A percentile compares a stretch with the other conserved stretches of the same genome.
These are phyloP conservation scores for Macrochelys suwanniensis DNA, from an alignment of 2,797 vertebrate genomes.

Conservation along the genomic window DNA sequence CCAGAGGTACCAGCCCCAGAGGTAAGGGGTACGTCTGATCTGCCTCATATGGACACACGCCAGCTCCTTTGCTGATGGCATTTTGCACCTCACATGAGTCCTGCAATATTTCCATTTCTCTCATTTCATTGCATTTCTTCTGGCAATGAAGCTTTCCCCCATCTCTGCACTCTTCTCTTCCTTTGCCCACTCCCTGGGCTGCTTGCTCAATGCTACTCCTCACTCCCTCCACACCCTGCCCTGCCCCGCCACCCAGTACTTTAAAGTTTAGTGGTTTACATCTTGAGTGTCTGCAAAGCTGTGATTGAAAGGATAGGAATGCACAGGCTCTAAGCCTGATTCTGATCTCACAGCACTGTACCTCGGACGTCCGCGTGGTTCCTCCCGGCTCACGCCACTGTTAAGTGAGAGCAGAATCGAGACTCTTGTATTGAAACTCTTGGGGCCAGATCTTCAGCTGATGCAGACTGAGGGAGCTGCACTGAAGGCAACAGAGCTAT, in stretches of 20 bases:
- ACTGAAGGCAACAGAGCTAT: not conserved
- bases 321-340: not conserved
- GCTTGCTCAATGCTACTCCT: not conserved
- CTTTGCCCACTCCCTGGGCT: not conserved
- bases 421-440: not conserved
- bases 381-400: not conserved
- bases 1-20: too few relatives aligned
- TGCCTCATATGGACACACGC: too few relatives aligned
- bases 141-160: not conserved
- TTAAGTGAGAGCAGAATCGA: not conserved
- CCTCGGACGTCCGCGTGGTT: too few relatives aligned
- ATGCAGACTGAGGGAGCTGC: not conserved
- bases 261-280: too few relatives aligned
- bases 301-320: not conserved
- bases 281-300: not conserved
- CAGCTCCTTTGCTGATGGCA: not conserved
- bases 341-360: not conserved
- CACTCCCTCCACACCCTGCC: not conserved
- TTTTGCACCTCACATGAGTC: not conserved
- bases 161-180: not conserved
- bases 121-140: not conserved
- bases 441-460: not conserved
- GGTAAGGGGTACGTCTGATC: too few relatives aligned
- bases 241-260: too few relatives aligned
- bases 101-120: not conserved